These are phyloP conservation scores for Talpa occidentalis DNA, from an alignment of 2,113 vertebrate species.

Conservation along the genomic window DNA sequence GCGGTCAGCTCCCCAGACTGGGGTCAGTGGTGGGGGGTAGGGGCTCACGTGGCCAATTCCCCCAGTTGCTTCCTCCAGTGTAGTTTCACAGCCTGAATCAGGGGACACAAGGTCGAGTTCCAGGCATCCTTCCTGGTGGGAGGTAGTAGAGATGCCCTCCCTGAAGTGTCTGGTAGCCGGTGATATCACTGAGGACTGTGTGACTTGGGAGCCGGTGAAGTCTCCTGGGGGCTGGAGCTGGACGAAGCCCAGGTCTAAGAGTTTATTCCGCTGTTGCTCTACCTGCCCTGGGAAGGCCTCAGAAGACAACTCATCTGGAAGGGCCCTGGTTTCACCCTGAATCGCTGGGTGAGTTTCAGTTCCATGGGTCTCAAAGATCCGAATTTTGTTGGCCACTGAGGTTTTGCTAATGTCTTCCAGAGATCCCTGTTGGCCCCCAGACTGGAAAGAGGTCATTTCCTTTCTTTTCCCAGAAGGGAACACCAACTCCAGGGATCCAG, in stretches of 20 bases:
- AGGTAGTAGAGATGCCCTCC: constrained; percentile 6
- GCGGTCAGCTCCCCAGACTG: constrained; percentile 78
- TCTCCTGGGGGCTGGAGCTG: not conserved
- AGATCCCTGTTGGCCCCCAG: constrained; percentile 50
- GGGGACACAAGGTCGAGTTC: constrained; percentile 82
- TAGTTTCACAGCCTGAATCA: constrained; percentile 87
- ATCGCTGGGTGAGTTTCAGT: not conserved
- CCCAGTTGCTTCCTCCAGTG: constrained; percentile 86
- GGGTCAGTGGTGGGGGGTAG: constrained; percentile 49
- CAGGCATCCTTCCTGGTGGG: constrained; percentile 59
- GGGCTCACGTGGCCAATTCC: constrained; percentile 86
- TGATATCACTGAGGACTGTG: not conserved
- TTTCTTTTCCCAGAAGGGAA: constrained; percentile 51
- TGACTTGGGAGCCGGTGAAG: not conserved
- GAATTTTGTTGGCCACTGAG: constrained; percentile 87
- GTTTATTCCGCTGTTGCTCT: constrained; percentile 16
- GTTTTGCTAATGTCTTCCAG: constrained; percentile 75
- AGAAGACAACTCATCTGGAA: constrained; percentile 51
- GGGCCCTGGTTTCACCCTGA: constrained; percentile 44
- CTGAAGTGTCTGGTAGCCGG: constrained; percentile 38
- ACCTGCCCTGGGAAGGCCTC: constrained; percentile 31
- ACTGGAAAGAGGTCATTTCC: constrained; percentile 25
- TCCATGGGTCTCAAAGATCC: constrained; percentile 84
- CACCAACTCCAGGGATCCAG: not conserved
- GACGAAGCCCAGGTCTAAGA: not conserved